Base-by-base conservation (phyloP, 2,888 invertebrate genomes). In the Glaucopsyche alexis region DNA sequence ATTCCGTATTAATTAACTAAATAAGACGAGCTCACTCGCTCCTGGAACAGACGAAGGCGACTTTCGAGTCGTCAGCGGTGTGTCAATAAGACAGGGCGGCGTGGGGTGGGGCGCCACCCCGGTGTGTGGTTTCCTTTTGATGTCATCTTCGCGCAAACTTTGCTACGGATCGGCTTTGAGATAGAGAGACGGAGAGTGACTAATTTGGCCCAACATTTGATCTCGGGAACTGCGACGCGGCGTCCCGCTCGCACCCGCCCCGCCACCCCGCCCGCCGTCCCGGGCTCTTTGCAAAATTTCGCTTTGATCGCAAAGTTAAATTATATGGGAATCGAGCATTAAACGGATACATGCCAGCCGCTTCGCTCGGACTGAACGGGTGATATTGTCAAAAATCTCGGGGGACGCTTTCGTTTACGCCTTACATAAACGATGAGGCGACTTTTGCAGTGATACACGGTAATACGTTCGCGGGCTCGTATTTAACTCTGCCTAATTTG, bases 131-230 rank as follows among this genome's bases (percentile, higher is more conserved):
- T 93, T 92, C 92, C 93, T 92, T 93, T 93, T 93, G 93, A 93
- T 92, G 93, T 93, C 92, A 93, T 93, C 93, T 93, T 93, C 92
- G 93, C 91, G 92, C 92, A 93, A 93, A 93, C 93, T 93, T 93
- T 93, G 92, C 93, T 92, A 89, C 93, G 91, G 92, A 93, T 93
- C 93, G 93, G 93, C 93, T 93, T 93, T 93, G 93, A 93, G 93
- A 93, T 93, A 93, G 92, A 93, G 93, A 93, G 91, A 91, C 92
- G 91, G 92, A 91, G 93, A 93, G 93, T 92, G 92, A 93, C 93
- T 92, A 93, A 93, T 93, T 93, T 92, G 91, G 92, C 93, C 93
- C 91, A 92, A 91, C 93, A 93, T 93, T 93, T 92, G 93, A 93
- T 92, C 92, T 92, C 91, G 87, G 87, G 85, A 88, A 88, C 90